phyloP scores from a whole-genome alignment of 2,113 vertebrate species.

The Strigops habroptila region DNA sequence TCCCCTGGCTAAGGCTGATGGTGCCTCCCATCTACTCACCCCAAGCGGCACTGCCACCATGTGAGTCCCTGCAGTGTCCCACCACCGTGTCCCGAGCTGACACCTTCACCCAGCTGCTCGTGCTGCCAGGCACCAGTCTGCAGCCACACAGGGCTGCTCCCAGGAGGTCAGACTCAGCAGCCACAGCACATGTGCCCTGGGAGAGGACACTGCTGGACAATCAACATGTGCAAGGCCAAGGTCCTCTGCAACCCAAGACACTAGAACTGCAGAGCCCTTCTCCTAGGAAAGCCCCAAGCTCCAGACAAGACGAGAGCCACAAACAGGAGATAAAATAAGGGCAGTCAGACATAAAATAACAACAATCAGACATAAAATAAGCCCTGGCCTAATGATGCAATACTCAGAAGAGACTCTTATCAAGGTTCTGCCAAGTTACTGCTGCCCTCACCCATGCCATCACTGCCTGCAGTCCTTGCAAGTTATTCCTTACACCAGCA shows the following conservation, averaged over 20 bases:
- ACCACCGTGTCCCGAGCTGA: fast-evolving
- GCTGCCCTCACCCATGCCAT: background rate
- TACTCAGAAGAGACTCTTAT: background rate
- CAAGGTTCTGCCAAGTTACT: background rate
- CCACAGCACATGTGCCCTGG: background rate
- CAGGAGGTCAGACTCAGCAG: background rate
- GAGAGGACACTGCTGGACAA: background rate
- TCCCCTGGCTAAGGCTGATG: background rate
- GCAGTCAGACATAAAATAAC: background rate
- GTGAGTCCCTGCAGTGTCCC: background rate
- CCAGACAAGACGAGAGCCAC: background rate
- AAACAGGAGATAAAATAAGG: background rate
- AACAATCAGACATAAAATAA: background rate
- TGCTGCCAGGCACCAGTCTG: fast-evolving
- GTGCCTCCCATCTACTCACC: background rate
- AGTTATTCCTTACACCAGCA: background rate
- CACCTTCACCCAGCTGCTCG: background rate
- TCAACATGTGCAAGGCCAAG: fast-evolving
- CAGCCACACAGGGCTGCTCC: background rate
- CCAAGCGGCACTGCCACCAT: background rate
- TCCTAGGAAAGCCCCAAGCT: background rate
- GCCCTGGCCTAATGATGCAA: background rate
- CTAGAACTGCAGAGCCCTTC: background rate
- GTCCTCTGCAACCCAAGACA: background rate
- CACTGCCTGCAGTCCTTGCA: background rate